A percentile compares a stretch with the other conserved stretches of the same genome.
phyloP scores from a whole-genome alignment of 2,113 vertebrate genomes.

The Montifringilla adamsi region DNA sequence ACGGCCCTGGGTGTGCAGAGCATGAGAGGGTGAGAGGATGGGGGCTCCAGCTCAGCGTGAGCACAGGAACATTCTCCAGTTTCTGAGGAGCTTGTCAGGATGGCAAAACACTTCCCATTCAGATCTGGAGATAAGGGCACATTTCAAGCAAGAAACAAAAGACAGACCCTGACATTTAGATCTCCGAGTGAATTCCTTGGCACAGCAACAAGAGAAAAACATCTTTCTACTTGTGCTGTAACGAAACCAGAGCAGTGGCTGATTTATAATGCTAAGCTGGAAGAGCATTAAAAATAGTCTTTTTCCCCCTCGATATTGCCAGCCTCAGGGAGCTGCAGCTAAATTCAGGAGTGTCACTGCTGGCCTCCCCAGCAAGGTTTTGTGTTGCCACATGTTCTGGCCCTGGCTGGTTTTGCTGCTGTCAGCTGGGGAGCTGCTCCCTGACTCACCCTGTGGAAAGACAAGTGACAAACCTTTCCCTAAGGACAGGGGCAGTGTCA shows the following conservation, averaged over 20 bases:
- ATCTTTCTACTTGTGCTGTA: background rate
- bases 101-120: conserved; percentile 40
- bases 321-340: conserved; percentile 10
- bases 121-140: conserved; percentile 43
- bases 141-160: conserved; percentile 39
- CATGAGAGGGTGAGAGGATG: background rate
- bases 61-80: background rate
- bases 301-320: background rate
- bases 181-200: background rate
- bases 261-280: background rate
- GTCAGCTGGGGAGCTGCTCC: conserved; percentile 10
- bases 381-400: background rate
- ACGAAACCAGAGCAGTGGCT: background rate
- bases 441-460: background rate
- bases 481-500: background rate
- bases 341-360: background rate
- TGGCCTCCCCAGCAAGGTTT: background rate
- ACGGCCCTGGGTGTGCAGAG: background rate
- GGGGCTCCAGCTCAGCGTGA: background rate
- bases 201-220: conserved; percentile 4
- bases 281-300: conserved; percentile 15
- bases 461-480: conserved; percentile 5
- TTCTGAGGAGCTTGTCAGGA: conserved; percentile 18
- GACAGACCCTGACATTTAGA: conserved; percentile 50
- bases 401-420: background rate